Base-by-base conservation (phyloP, 1,140 invertebrate genomes). In the Whitmania pigra region DNA sequence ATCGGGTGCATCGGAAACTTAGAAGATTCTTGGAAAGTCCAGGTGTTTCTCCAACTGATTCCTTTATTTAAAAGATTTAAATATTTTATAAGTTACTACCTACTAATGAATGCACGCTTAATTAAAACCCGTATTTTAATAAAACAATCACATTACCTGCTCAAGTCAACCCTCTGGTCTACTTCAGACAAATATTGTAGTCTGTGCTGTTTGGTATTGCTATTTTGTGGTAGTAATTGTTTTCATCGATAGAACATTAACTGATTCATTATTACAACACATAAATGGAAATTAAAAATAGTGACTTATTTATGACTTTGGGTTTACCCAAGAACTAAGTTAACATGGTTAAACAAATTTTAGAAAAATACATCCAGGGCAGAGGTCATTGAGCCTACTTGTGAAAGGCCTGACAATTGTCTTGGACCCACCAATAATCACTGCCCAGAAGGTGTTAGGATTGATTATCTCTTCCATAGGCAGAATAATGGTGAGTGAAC, bases 391-490 rank as follows among this genome's bases (percentile, higher is more conserved):
- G 84, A 82, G 17, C 87, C 88, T 55, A 96, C 94, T 43, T 89
- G 88, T 81, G 90, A 93, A 77, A 88, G 87, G 80, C 85, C 87
- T 49, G 86, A 88, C 67, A 97, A 97, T 80, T 89, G 87, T 75
- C 95, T 94, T 78, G 89, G 73, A 78, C 7, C 83, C 82, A 60
- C 74, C 84, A 40, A 81, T 86, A 15, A 84, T 83, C 66, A 81
- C 82, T 11, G 82, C 75, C 89, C 90, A 5, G 80, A 87, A 68
- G 92, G 93, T 31, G 91, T 92, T 78, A 86, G 93, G 72, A 92
- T 97, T 74, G 94, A 97, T 84, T 91, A 95, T 80, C 89, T 96
- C 74, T 82, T 96, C 72, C 93, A 88, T 76, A 79, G 79, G 71
- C 72, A 74, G 71, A 79, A 79, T 43, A 72, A 72, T 76, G 80